Evolutionary conservation across 2,113 vertebrate genomes (phyloP).

Genomic region (Saimiri boliviensis): DNA sequence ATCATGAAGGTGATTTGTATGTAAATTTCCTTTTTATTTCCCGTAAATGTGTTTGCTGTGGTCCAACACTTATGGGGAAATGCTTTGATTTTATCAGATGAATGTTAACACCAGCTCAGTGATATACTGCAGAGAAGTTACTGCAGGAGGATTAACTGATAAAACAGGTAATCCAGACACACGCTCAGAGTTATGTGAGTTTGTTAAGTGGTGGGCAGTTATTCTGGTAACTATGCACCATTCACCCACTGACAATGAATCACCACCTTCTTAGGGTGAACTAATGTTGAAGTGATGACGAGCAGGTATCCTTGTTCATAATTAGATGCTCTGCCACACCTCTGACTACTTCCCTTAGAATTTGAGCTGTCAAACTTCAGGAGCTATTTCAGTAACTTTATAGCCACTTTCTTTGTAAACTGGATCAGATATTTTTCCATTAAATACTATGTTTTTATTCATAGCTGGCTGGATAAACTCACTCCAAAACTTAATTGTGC

Average conservation of each 20-base stretch:
- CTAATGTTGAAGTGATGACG: background rate
- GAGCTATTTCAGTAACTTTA: slow-evolving; percentile 28
- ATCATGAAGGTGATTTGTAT: slow-evolving; percentile 57
- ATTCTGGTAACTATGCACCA: background rate
- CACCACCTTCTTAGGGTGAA: background rate
- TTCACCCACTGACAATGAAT: background rate
- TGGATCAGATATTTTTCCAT: slow-evolving; percentile 25
- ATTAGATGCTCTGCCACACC: slow-evolving; percentile 11
- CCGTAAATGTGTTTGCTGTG: slow-evolving; percentile 40
- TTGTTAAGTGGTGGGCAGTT: background rate
- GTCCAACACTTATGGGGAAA: slow-evolving; percentile 31
- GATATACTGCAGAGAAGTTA: background rate
- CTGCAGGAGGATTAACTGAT: background rate
- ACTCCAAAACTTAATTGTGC: slow-evolving; percentile 55
- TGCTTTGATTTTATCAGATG: slow-evolving; percentile 61
- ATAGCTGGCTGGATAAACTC: slow-evolving; percentile 33
- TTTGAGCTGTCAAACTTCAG: background rate
- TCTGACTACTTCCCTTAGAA: slow-evolving; percentile 3
- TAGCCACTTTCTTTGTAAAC: slow-evolving; percentile 36
- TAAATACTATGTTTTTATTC: slow-evolving; percentile 36
- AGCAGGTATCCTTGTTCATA: background rate
- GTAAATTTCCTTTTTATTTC: slow-evolving; percentile 67
- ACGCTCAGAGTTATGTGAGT: background rate
- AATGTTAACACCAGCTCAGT: slow-evolving; percentile 44
- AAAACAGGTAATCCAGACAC: slow-evolving; percentile 15